These are phyloP conservation scores for Eledone cirrhosa DNA, from an alignment of 2,888 invertebrate species.

Conservation along the genomic window DNA sequence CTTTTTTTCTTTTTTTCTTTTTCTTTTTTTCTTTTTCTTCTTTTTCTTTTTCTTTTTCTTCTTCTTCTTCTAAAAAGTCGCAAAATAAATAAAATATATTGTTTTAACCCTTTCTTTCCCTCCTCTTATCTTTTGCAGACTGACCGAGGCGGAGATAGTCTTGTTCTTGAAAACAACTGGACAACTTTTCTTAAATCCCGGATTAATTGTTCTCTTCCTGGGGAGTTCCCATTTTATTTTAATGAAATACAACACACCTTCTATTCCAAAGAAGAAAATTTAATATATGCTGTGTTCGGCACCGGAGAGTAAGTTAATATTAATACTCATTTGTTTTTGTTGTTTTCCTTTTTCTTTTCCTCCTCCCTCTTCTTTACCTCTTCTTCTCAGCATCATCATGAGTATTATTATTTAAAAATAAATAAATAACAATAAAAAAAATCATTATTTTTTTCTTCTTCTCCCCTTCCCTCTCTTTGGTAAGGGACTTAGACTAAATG, in stretches of 20 bases:
- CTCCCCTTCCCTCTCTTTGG: neutral
- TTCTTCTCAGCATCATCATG: neutral
- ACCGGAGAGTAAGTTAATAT: slow-evolving; percentile 73
- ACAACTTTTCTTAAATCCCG: slow-evolving; percentile 92
- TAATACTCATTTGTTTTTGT: neutral
- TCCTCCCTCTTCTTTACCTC: too few relatives aligned
- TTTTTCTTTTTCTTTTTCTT: too few relatives aligned
- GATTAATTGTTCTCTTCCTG: slow-evolving; percentile 93
- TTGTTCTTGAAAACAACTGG: slow-evolving; percentile 83
- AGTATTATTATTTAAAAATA: neutral
- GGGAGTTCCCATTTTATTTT: slow-evolving; percentile 87
- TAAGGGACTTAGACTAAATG: too few relatives aligned
- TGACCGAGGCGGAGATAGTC: slow-evolving; percentile 79
- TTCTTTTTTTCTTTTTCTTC: too few relatives aligned
- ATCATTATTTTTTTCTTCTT: neutral
- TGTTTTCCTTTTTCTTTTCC: too few relatives aligned
- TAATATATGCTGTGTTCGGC: slow-evolving; percentile 94
- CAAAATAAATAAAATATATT: too few relatives aligned
- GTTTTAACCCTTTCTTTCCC: neutral
- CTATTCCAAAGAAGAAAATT: slow-evolving; percentile 64
- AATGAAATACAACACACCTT: slow-evolving; percentile 83
- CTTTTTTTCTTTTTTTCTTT: too few relatives aligned
- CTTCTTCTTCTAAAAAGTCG: too few relatives aligned
- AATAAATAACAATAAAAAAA: neutral
- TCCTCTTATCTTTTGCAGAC: slow-evolving; percentile 61